Evolutionary conservation across 2,797 vertebrate genomes (phyloP).

Genomic region (Rhodeus uyekii): DNA sequence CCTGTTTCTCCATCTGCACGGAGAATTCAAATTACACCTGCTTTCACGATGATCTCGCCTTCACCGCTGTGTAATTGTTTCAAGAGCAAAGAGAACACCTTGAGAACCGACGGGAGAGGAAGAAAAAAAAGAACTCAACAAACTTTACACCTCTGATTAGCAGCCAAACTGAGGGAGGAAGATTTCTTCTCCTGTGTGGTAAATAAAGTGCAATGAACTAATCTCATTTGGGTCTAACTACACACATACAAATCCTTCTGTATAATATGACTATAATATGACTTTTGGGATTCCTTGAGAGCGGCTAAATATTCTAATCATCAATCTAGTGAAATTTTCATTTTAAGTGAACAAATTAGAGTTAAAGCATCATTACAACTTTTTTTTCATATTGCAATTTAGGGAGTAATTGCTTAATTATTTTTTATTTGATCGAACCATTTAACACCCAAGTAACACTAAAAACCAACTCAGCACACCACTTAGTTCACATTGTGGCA

Average conservation of each 20-base stretch:
- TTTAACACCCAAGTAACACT: too few species aligned
- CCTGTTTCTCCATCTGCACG: slow-evolving; percentile 34
- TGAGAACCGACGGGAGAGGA: slow-evolving; percentile 6
- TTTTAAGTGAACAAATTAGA: not conserved
- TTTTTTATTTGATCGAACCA: too few species aligned
- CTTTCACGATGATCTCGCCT: slow-evolving; percentile 45
- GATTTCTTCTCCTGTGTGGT: slow-evolving; percentile 19
- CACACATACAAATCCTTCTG: not conserved
- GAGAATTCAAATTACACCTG: slow-evolving; percentile 54
- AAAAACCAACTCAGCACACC: not conserved
- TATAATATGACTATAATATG: not conserved
- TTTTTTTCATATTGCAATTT: too few species aligned
- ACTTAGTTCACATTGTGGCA: too few species aligned
- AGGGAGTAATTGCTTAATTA: too few species aligned
- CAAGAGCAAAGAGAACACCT: slow-evolving; percentile 43
- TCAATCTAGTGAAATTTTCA: not conserved
- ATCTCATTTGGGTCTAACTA: slow-evolving; percentile 28
- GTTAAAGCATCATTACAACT: not conserved
- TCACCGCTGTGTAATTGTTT: slow-evolving; percentile 29
- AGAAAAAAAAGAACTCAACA: slow-evolving; percentile 41
- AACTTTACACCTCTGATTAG: slow-evolving; percentile 43
- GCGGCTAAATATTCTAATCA: not conserved
- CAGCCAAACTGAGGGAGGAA: slow-evolving; percentile 25
- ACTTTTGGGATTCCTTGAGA: not conserved
- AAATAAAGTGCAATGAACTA: slow-evolving; percentile 39